These are phyloP conservation scores for Andrena hattorfiana DNA, from an alignment of 2,888 invertebrate species.

Conservation along the genomic window DNA sequence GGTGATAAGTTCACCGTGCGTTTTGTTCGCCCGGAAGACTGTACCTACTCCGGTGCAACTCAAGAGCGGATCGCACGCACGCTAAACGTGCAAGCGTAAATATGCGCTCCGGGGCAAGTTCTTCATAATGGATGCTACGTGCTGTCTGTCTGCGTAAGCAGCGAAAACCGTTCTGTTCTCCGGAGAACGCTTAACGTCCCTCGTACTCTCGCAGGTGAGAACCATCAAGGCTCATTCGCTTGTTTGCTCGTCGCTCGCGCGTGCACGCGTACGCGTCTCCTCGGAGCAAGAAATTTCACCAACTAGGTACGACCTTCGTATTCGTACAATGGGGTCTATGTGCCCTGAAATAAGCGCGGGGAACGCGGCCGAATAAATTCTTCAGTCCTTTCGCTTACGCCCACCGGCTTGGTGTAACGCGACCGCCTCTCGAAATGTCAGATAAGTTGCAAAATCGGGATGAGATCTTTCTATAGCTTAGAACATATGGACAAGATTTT, in stretches of 20 bases:
- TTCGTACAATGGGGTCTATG: slow-evolving; percentile 9
- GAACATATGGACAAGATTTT: too few relatives aligned
- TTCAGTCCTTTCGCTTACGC: not conserved
- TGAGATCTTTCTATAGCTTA: too few relatives aligned
- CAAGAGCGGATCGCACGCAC: not conserved
- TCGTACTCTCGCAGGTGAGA: slow-evolving; percentile 46
- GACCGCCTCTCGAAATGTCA: not conserved
- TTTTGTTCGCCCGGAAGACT: not conserved
- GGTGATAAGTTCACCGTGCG: not conserved
- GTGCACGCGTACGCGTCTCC: slow-evolving; percentile 12
- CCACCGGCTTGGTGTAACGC: not conserved
- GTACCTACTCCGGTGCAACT: not conserved
- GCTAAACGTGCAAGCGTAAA: slow-evolving; percentile 6
- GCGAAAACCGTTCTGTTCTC: slow-evolving; percentile 53
- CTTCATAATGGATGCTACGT: slow-evolving; percentile 61
- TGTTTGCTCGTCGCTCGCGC: slow-evolving; percentile 42
- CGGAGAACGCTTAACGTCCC: slow-evolving; percentile 53
- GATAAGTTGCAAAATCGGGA: too few relatives aligned
- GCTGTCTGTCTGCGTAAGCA: slow-evolving; percentile 46
- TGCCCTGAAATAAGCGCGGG: slow-evolving; percentile 19
- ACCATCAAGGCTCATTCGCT: slow-evolving; percentile 52
- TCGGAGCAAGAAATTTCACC: slow-evolving; percentile 43
- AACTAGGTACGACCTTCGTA: slow-evolving; percentile 11
- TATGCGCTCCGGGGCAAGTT: slow-evolving; percentile 36
- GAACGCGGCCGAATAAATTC: slow-evolving; percentile 38